Conservation (phyloP, 2,888 invertebrate species). For the Himalopsyche kuldschensis region DNA sequence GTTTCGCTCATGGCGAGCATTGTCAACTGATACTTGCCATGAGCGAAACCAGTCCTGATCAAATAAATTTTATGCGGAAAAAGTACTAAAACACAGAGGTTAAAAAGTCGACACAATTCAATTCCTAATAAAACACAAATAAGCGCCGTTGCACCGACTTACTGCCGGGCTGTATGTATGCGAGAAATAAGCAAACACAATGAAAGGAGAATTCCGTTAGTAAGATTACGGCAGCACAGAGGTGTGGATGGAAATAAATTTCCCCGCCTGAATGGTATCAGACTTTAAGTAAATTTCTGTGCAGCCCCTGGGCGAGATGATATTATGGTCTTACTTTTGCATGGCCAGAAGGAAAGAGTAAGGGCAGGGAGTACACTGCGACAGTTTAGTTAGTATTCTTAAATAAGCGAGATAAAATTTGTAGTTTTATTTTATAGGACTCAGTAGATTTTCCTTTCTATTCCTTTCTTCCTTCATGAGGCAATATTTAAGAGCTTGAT, state of each 20-base stretch:
- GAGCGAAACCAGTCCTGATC: too few species aligned
- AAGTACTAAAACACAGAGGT: too few species aligned
- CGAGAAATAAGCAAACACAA: background rate
- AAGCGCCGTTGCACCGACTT: background rate
- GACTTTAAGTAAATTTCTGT: slow-evolving; percentile 31
- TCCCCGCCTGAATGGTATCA: slow-evolving; percentile 19
- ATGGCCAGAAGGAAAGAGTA: background rate
- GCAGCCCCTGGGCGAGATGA: slow-evolving; percentile 7
- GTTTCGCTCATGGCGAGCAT: too few species aligned
- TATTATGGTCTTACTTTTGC: slow-evolving; percentile 5
- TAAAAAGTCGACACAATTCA: too few species aligned
- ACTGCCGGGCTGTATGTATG: background rate
- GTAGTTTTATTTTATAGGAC: too few species aligned
- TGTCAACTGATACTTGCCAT: too few species aligned
- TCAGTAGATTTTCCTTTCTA: too few species aligned
- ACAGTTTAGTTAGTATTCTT: background rate
- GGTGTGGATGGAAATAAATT: slow-evolving; percentile 28
- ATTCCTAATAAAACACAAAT: too few species aligned
- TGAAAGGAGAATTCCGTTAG: background rate
- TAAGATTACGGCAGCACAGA: background rate
- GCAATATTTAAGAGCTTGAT: too few species aligned
- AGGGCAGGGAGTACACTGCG: background rate
- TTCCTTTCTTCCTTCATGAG: too few species aligned
- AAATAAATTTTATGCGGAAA: too few species aligned
- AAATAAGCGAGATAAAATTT: too few species aligned